phyloP scores from a whole-genome alignment of 2,888 invertebrate genomes.

The Microdon myrmicae region DNA sequence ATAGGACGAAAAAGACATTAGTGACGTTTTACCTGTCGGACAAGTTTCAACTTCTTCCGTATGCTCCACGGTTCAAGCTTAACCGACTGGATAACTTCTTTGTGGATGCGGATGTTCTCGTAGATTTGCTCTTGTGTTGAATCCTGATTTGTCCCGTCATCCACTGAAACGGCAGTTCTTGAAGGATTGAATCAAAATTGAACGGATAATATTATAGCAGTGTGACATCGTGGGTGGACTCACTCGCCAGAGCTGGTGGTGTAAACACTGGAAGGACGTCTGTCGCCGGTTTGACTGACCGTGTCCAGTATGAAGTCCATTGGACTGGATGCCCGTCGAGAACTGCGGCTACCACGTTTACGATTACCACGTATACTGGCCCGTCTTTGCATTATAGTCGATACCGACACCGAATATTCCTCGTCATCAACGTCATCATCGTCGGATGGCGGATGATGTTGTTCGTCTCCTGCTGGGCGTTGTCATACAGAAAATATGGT shows the following conservation, averaged over 20 bases:
- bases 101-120: constrained; percentile 89
- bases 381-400: constrained; percentile 82
- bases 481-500: constrained; percentile 33
- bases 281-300: constrained; percentile 60
- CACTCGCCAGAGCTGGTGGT: constrained; percentile 90
- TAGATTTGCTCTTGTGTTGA: constrained; percentile 88
- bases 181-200: constrained; percentile 41
- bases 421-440: constrained; percentile 73
- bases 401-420: constrained; percentile 87
- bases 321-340: constrained; percentile 72
- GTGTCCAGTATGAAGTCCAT: constrained; percentile 65
- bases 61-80: constrained; percentile 87
- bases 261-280: constrained; percentile 78
- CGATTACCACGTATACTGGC: constrained; percentile 79
- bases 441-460: constrained; percentile 44
- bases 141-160: constrained; percentile 73
- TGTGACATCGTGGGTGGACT: constrained; percentile 61
- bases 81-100: constrained; percentile 88
- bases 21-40: constrained; percentile 72
- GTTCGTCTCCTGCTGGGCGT: constrained; percentile 17
- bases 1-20: constrained; percentile 15
- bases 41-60: constrained; percentile 82
- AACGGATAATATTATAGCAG: constrained; percentile 34
- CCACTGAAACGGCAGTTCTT: constrained; percentile 82
- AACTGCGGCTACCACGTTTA: constrained; percentile 70